Conservation (phyloP, 2,113 vertebrate genomes). For the Macrotis lagotis region DNA sequence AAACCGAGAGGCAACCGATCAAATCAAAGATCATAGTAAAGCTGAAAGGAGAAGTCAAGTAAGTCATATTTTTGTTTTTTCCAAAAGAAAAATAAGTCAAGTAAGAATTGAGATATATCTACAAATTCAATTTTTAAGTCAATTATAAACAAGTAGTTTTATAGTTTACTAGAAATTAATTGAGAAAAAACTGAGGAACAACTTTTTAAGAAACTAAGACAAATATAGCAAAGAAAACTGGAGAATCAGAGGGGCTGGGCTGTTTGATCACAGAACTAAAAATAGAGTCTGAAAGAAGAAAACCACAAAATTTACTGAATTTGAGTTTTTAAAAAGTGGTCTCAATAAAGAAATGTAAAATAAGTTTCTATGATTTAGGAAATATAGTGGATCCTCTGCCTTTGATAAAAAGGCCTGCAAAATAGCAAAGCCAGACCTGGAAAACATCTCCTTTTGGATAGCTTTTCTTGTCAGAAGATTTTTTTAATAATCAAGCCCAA, state of each 20-base stretch:
- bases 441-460: background rate
- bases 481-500: background rate
- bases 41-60: background rate
- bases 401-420: background rate
- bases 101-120: background rate
- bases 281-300: background rate
- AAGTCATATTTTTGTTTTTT: background rate
- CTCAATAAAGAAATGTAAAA: no score
- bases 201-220: background rate
- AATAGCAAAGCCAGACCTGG: background rate
- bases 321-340: background rate
- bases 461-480: background rate
- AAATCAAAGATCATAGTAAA: background rate
- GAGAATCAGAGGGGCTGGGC: background rate
- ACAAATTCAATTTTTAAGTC: background rate
- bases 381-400: background rate
- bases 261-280: background rate
- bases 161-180: no score
- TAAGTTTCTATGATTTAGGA: background rate
- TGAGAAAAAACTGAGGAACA: background rate
- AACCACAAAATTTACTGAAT: background rate
- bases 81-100: background rate
- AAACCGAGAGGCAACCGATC: background rate
- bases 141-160: background rate
- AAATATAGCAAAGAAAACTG: background rate